Base-by-base conservation (phyloP, 2,888 invertebrate species). In the Dynastes maya region DNA sequence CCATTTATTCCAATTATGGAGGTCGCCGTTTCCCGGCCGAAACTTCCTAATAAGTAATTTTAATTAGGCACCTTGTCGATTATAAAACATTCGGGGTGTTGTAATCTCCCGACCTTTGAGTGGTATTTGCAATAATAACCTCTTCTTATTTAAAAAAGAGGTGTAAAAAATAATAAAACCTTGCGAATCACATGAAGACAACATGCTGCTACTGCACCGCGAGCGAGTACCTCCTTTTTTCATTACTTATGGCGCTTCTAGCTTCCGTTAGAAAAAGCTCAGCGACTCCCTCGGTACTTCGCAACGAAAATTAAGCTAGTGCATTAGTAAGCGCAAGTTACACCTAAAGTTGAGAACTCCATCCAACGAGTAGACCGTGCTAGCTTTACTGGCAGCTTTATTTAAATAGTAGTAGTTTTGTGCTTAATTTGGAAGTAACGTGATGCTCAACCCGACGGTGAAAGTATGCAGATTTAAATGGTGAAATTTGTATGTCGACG, bases 1-100 rank as follows among this genome's bases (percentile, higher is more conserved):
- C 75, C 63, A 76, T 79, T 75, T 63, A 63, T 76, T 68, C 79
- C 68, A 79, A 79, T 76, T 79, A 79, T 61, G 61, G 58, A 65
- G 72, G 61, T 61, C 72, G 72, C 72, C 16, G 4, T 58, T 61
- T 27, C 37, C 61, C 27, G 49, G 27, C 58, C 40, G 45, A 27
- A 74, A 74, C 72, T 63, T 74, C 58, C 72, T 61, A 45, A 61
- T 74, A 74, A 74, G 72, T 74, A 74, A 45, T 74, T 74, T 74
- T 74, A 74, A 74, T 74, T 74, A 74, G 63, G 58, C 55, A 27
- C 27, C 61, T 27, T 49, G 16, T 45, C 22, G 61, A 74, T 74
- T 74, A 74, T 74, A 74, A 74, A 74, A 45, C 61, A 22, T n/a
- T 40, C 45, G 45, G 29, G 45, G 40, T 45, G 61, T 74, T 74